Base-by-base conservation (phyloP, 1,140 invertebrate genomes). In the Batillaria attramentaria region DNA sequence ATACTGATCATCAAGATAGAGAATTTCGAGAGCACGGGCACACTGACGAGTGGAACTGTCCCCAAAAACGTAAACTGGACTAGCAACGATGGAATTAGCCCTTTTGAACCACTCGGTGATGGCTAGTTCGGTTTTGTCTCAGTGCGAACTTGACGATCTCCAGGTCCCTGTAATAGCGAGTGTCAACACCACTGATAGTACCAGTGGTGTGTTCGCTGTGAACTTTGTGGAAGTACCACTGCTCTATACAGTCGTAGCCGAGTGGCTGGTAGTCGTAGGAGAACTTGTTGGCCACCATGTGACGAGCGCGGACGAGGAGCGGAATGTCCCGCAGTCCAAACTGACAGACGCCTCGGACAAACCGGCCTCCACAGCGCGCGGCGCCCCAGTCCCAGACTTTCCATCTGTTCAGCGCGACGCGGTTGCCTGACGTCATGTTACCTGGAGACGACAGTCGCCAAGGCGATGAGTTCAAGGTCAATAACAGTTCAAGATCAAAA, bases 301-400 rank as follows among this genome's bases (percentile, higher is more conserved):
- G 70, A 24, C 41, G 50, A 20, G n/a, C 41, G 35, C 24, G 37
- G 31, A 37, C 33, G 65, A 78, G 24, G 18, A 3, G 6, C 0
- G 80, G 68, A 0, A 90, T 41, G 74, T 90, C 87, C 4, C 81
- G 83, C 20, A 86, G 74, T 5, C 85, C 87, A 39, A 88, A 82
- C 6, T 89, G 80, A 75, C 89, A 90, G 24, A 90, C 81, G 24
- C 72, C 50, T 13, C 87, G 69, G 0, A 83, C 79, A 39, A 57
- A 81, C 31, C 82, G 78, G 1, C 85, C 85, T 10, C 69, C 33
- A 60, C 85, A 85, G 4, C 31, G 46, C 8, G 3, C 2, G 42
- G 46, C 54, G 13, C 31, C 8, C 24, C 18, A 13, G 4, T 35
- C 65, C 87, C 87, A 87, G 35, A 81, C 80, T 72, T 87, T 87